These are phyloP conservation scores for Pogonocherus hispidulus DNA, from an alignment of 2,888 invertebrate genomes.

Conservation along the genomic window DNA sequence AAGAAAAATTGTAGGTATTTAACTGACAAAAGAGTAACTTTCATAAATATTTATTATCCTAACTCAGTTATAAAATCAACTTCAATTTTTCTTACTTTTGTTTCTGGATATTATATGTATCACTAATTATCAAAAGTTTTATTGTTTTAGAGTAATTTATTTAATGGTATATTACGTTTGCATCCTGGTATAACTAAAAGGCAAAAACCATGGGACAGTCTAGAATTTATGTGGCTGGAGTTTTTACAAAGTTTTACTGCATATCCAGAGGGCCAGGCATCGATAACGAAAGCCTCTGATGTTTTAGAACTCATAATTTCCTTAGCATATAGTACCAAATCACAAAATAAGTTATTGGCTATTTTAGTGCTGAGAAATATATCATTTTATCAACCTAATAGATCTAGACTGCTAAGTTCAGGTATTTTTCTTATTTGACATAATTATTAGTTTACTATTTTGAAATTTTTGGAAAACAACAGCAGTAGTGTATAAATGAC, in stretches of 20 bases:
- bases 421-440: no score
- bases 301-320: constrained; percentile 64
- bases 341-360: constrained; percentile 64
- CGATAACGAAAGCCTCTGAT: constrained; percentile 68
- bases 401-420: constrained; percentile 70
- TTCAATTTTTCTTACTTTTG: no score
- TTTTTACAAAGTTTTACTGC: constrained; percentile 71
- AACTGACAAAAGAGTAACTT: no score
- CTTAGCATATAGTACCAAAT: constrained; percentile 57
- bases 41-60: no score
- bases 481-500: no score
- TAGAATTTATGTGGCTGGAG: constrained; percentile 71
- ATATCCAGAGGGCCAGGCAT: constrained; percentile 72
- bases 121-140: no score
- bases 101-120: no score
- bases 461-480: no score
- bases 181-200: constrained; percentile 72
- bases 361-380: constrained; percentile 72
- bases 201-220: constrained; percentile 70
- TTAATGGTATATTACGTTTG: constrained; percentile 68
- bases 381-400: constrained; percentile 71
- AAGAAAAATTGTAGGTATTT: no score
- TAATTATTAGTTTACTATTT: no score
- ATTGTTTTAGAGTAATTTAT: constrained; percentile 69
- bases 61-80: no score